Base-by-base conservation (phyloP, 2,888 invertebrate genomes). In the Drosophila emarginata region DNA sequence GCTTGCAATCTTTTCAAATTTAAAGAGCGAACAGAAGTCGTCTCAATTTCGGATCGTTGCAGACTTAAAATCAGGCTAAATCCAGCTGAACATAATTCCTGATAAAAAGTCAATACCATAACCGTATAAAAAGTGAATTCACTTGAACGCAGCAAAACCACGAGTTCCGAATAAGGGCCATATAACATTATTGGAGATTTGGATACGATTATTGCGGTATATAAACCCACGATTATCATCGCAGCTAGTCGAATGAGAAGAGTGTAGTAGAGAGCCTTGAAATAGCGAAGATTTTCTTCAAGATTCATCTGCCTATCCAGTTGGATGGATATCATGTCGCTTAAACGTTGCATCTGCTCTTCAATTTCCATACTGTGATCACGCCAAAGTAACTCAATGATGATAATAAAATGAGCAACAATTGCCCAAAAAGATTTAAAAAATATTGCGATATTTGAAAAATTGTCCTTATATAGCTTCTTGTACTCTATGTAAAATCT, bases 91-190 rank as follows among this genome's bases (percentile, higher is more conserved):
- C 59, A 4, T 0, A 89, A 23, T 9, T 89, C 87, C 53, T 65
- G 26, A 4, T 85, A 78, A 4, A 88, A 70, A 4, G n/a, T 64
- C 32, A 76, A 9, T 0, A 87, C 63, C 7, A 82, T 50, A 2
- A 52, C 23, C 0, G 67, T 62, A 12, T 87, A 80, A 51, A 85
- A 39, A 0, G 69, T 57, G 4, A 86, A 90, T 54, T 90, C 89
- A 1, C 61, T 72, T 9, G 87, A 59, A 4, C 88, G 83, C 2
- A 74, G 15, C 3, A 79, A 26, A 3, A 89, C 23, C 5, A 82
- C 71, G 0, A 82, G 2, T 61, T 90, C 90, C 12, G 87, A 78
- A 62, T 86, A 88, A 11, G 62, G n/a, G 2, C 60, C 64, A 9
- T 53, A 67, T 12, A 58, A 3, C 0, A 77, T 59, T 21, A 80